Base-by-base conservation (phyloP, 1,140 invertebrate genomes). In the Orius insidiosus region DNA sequence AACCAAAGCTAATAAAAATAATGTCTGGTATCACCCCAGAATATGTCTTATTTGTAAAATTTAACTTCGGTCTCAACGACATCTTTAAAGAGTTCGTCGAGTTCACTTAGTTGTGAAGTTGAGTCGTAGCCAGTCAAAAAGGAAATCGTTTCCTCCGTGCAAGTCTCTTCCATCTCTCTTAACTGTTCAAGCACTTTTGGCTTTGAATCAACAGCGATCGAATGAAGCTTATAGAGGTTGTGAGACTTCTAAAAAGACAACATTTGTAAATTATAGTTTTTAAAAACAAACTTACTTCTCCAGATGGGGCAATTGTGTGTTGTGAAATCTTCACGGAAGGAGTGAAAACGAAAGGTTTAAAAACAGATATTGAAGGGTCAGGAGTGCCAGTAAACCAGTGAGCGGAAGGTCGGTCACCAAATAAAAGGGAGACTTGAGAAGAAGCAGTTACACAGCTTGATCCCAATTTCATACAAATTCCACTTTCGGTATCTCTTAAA, bases 321-420 rank as follows among this genome's bases (percentile, higher is more conserved):
- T 49, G 48, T 11, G 48, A 49, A 30, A 49, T 49, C 15, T 45
- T 49, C 1, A 37, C 39, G 5, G 15, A n/a, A n/a, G 71, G 69
- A 1, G 75, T 74, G 57, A 86, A 87, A 9, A 85, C 68, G 56
- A 85, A 87, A 11, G 83, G 82, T 60, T 87, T 87, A 61, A 77
- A 87, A 11, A 81, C 74, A 1, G 80, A 84, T 41, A 71, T 63
- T 24, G 67, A 68, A 1, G 82, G 75, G 62, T 85, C 78, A 1
- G 80, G 79, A n/a, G 82, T 86, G 1, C 73, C 82, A 3, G 82
- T 86, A 56, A 86, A 83, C 81, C 81, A 87, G 59, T 87, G 78
- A 48, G 72, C 71, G 24, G 53, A 52, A 10, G 64, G 65, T 5
- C 54, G 54, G 9, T 54, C 50, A 8, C 47, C 54, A 18, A 51